phyloP scores from a whole-genome alignment of 2,797 vertebrate genomes.

The Gallinago stenura region DNA sequence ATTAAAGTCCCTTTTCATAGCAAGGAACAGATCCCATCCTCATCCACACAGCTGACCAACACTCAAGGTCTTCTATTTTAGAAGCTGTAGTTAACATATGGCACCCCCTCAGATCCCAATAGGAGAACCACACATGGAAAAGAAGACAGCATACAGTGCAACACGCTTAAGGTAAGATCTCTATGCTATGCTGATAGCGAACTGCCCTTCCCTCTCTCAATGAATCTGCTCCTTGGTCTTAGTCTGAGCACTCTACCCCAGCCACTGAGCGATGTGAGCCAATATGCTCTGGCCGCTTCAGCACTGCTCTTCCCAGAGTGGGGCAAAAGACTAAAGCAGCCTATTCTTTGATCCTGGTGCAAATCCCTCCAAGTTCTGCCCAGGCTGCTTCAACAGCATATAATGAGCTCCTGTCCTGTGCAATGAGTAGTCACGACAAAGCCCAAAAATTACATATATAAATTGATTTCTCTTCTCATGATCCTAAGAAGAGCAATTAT shows the following conservation, averaged over 20 bases:
- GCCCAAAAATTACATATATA: background rate
- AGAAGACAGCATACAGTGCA: background rate
- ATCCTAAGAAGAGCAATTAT: conserved; percentile 7
- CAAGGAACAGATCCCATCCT: background rate
- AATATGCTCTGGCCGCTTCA: background rate
- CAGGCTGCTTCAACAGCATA: background rate
- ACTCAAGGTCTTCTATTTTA: background rate
- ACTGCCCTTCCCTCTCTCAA: background rate
- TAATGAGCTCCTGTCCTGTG: background rate
- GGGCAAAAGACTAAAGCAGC: background rate
- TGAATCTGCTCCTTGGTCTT: background rate
- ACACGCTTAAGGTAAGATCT: background rate
- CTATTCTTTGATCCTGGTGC: background rate
- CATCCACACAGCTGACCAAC: background rate
- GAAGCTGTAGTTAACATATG: background rate
- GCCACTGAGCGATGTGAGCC: background rate
- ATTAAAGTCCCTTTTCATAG: background rate
- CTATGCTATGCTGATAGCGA: background rate
- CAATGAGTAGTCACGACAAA: conserved; percentile 4
- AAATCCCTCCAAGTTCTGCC: background rate
- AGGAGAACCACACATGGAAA: background rate
- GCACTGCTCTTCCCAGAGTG: background rate
- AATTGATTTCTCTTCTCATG: conserved; percentile 10
- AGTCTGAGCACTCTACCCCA: background rate
- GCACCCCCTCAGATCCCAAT: background rate